Evolutionary conservation across 92 coral and sea anemone species (phyloP), one percentile per base, ranked within the genome.

Genomic region (Siderastrea siderea): DNA sequence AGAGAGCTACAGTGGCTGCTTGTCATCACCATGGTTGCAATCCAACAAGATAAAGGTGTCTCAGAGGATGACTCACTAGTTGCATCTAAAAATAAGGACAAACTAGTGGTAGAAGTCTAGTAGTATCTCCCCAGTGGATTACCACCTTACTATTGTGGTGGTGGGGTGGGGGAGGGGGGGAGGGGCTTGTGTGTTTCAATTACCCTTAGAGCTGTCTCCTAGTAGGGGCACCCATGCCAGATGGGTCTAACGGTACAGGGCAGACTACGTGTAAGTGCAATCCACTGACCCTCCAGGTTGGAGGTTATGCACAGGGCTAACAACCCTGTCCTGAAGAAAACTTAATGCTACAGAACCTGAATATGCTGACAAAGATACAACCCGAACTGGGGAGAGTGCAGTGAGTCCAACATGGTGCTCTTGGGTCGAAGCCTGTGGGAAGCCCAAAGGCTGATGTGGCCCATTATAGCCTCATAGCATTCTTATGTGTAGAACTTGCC

Each of bases 1-100:
- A 3, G 63, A 62, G 47, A 45, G 57, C 45, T 84, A 44, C 44
- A 8, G 2, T 47, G 13, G 6, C 74, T 60, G 72, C 87, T 84
- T 62, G 80, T 84, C 64, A 84, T 63, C 79, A 77, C 86, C 67
- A 90, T 87, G 60, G 77, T 86, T 17, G 74, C 80, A 73, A 73
- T 62, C 79, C 71, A 72, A 8, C n/a, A 43, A 59, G 60, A 68
- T 3, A 10, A n/a, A 16, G 46, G 53, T 3, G 15, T 16, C 11
- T 58, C 78, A 55, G 51, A 43, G 46, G 65, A 14, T 2, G 45
- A 7, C 19, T 68, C 73, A 68, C 3, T 6, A 10, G 51, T 44
- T 44, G 45, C 48, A 50, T 68, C 73, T 68, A 7, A 45, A 68
- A 44, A 55, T 55, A 55, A 55, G 12, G 61, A 55, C 61, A 55